Percentiles rank a stretch among this genome's conserved stretches.
These are phyloP conservation scores for Caenorhabditis sp. DNA, from an alignment of 2,888 invertebrate species.

Conservation along the genomic window DNA sequence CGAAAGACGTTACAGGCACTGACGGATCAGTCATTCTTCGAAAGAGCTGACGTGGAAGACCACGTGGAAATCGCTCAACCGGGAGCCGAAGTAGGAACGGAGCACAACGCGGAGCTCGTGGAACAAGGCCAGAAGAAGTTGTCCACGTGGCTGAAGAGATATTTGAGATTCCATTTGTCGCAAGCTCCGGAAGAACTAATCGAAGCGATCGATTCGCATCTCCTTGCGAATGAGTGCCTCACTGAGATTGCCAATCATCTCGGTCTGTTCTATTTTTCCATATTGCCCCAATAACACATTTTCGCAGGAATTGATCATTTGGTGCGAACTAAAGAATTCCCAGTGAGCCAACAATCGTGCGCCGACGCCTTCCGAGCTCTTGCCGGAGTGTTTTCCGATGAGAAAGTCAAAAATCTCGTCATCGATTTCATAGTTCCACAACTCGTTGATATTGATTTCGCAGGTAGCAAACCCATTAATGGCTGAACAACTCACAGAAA, in stretches of 20 bases:
- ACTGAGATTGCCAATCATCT: constrained; percentile 50
- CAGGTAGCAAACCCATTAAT: constrained; percentile 15
- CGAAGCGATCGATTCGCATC: constrained; percentile 78
- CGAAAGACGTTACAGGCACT: constrained; percentile 60
- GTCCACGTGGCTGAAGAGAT: constrained; percentile 81
- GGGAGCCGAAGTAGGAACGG: constrained; percentile 45
- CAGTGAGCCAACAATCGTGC: constrained; percentile 82
- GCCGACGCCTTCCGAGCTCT: constrained; percentile 88
- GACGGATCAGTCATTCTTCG: constrained; percentile 69
- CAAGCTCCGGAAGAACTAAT: constrained; percentile 87
- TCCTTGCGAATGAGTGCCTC: constrained; percentile 53
- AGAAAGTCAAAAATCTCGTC: constrained; percentile 86
- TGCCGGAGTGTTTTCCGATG: constrained; percentile 85
- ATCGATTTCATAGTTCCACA: constrained; percentile 89
- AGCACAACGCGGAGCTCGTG: constrained; percentile 84
- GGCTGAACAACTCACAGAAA: too few species aligned
- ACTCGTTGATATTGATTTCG: constrained; percentile 88
- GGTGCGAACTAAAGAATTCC: constrained; percentile 74
- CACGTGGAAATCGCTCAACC: constrained; percentile 53
- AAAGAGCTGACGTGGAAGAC: constrained; percentile 68
- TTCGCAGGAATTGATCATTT: constrained; percentile 71
- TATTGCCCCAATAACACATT: too few species aligned
- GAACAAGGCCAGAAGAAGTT: constrained; percentile 83
- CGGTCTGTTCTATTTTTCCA: too few species aligned
- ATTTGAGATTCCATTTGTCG: constrained; percentile 85